Conservation (phyloP, 1,140 invertebrate species). For the Ceratina calcarata region DNA sequence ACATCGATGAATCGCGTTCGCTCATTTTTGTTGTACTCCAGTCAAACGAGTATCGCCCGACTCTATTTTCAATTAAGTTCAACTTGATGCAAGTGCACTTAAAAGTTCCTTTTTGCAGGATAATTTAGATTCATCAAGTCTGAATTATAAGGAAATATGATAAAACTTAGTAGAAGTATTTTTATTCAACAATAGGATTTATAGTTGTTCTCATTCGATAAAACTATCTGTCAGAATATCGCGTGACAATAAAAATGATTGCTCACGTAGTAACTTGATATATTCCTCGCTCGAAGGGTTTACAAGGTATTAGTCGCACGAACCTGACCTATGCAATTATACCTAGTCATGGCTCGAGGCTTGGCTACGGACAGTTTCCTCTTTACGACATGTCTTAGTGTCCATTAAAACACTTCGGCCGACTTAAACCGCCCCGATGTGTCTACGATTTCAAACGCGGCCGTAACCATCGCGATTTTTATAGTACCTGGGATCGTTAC, state of each 20-base stretch:
- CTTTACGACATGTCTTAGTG: constrained; percentile 27
- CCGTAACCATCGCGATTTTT: constrained; percentile 8
- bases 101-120: no score
- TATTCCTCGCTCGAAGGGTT: background rate
- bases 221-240: background rate
- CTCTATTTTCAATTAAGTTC: no score
- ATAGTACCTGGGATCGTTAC: background rate
- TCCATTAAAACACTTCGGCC: background rate
- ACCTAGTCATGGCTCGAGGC: background rate
- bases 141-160: no score
- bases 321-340: constrained; percentile 22
- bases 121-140: no score
- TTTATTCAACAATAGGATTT: no score
- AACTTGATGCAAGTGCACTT: no score
- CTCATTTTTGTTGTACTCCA: background rate
- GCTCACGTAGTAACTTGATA: background rate
- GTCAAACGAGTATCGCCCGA: no score
- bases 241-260: background rate
- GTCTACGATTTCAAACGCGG: constrained; percentile 11
- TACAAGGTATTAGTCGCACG: constrained; percentile 14
- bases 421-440: background rate
- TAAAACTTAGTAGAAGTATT: no score
- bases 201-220: background rate
- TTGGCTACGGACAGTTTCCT: background rate
- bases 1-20: background rate